Conservation (phyloP, 2,113 vertebrate species). For the Bothrops jararaca region DNA sequence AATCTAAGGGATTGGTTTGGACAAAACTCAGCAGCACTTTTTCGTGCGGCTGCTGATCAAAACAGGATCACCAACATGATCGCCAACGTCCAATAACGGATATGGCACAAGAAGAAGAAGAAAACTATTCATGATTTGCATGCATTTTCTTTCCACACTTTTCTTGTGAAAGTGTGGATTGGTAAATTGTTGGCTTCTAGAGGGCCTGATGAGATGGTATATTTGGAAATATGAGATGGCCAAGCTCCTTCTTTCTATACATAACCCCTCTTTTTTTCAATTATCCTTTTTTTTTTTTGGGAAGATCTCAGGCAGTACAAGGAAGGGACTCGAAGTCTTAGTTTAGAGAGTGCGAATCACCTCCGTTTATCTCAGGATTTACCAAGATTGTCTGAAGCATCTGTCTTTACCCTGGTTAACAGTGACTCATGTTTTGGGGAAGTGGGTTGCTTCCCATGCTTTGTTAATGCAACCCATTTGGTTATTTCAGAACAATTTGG, state of each 20-base stretch:
- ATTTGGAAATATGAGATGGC: neutral
- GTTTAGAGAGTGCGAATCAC: neutral
- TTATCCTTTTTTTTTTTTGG: neutral
- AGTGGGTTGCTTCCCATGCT: neutral
- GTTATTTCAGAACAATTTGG: neutral
- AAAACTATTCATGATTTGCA: neutral
- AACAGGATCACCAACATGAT: too few species aligned
- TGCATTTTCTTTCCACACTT: neutral
- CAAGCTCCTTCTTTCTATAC: neutral
- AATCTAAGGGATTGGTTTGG: too few species aligned
- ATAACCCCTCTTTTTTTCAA: neutral
- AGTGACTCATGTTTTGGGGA: neutral
- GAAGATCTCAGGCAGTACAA: neutral
- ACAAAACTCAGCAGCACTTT: too few species aligned
- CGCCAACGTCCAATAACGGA: too few species aligned
- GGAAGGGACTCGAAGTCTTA: neutral
- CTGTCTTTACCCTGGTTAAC: neutral
- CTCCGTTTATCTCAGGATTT: neutral
- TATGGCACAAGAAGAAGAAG: too few species aligned
- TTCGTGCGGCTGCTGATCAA: too few species aligned
- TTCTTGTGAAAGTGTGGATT: neutral
- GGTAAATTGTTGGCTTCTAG: neutral
- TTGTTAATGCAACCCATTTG: neutral
- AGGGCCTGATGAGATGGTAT: neutral
- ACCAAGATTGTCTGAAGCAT: neutral